Evolutionary conservation across 2,888 invertebrate species (phyloP).

Genomic region (Epinotia nisella): DNA sequence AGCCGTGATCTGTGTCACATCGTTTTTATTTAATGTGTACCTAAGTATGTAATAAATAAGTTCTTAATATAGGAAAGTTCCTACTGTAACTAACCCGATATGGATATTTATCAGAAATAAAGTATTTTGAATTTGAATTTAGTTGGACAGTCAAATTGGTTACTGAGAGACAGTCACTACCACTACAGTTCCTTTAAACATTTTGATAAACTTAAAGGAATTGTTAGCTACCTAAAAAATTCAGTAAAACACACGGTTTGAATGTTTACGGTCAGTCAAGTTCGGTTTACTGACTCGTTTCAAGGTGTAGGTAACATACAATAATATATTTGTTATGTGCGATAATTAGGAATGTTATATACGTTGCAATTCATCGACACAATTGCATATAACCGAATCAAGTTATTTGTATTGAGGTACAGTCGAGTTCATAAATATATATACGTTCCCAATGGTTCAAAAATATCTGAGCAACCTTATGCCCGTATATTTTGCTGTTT

Average conservation of each 20-base stretch:
- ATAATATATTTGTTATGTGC: neutral
- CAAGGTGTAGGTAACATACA: neutral
- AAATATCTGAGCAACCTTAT: too few species aligned
- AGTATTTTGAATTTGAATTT: too few species aligned
- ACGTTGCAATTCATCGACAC: neutral
- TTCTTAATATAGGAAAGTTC: too few species aligned
- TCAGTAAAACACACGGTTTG: neutral
- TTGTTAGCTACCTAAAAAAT: neutral
- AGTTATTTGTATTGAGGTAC: neutral
- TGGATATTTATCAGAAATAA: too few species aligned
- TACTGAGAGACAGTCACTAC: neutral
- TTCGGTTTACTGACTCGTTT: neutral
- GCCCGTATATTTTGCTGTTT: too few species aligned
- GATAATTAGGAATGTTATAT: neutral
- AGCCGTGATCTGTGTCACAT: too few species aligned
- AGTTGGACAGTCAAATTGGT: neutral
- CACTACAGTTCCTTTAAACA: neutral
- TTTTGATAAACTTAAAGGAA: neutral
- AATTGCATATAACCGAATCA: neutral
- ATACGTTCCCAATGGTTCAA: too few species aligned
- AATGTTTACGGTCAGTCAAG: conserved; percentile 4
- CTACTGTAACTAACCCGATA: too few species aligned
- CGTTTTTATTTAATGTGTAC: too few species aligned
- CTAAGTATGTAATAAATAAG: too few species aligned
- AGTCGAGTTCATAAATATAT: neutral